Base-by-base conservation (phyloP, 2,888 invertebrate species). In the Nebria brevicollis region DNA sequence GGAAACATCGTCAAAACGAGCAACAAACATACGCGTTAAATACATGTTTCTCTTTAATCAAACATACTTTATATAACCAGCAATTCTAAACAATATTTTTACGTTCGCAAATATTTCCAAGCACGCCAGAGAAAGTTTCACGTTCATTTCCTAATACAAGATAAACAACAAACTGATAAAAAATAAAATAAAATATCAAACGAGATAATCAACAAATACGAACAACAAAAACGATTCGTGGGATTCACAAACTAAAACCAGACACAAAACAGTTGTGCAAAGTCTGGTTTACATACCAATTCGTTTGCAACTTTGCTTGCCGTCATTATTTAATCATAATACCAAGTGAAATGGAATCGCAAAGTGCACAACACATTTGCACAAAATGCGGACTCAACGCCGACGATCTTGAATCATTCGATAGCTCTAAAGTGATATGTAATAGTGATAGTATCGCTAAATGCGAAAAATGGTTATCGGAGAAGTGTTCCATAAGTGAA, bases 381-480 rank as follows among this genome's bases (percentile, higher is more conserved):
- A 54, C 8, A 54, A 54, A 54, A 54, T 54, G 54, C 13, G 54
- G 54, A 2, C 13, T 54, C 8, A 54, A 13, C 13, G 8, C 8
- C 7, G 54, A 54, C 8, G 7, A 54, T 54, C 4, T 7, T 11
- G 11, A 6, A 26, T 15, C 26, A 25, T 25, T 41, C 20, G 26
- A 26, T 11, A 72, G 72, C n/a, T 77, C 15, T 15, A 54, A 54
- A 54, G 54, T 54, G 54, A 54, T 54, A 11, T 54, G 54, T 54
- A 13, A 68, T 54, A 15, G 70, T 70, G 70, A 70, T 26, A 70
- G 70, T 70, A 34, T 70, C 11, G 34, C 20, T n/a, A 70, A 70
- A 70, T 70, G 70, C 34, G 70, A 70, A 26, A 11, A 70, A 26
- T 70, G 70, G 70, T 25, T 70, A 10, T 25, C 70, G 20, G 70